A percentile compares a stretch with the other conserved stretches of the same genome.
Conservation (phyloP, 2,888 invertebrate genomes). For the Sinotaia quadrata region DNA sequence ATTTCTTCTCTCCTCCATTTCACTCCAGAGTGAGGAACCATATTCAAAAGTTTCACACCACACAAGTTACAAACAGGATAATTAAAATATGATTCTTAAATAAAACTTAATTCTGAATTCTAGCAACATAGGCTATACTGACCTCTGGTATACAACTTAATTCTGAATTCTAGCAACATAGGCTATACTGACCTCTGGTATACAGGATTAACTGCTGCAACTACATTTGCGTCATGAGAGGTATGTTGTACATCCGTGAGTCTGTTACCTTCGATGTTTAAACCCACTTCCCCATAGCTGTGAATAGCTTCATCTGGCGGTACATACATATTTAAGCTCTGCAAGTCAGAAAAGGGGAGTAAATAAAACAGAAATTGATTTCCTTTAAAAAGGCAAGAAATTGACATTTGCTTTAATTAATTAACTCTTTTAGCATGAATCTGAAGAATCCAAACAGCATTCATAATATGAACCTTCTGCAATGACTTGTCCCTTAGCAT, state of each 20-base stretch:
- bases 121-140: conserved; percentile 25
- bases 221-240: conserved; percentile 40
- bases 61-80: too few species aligned
- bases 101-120: not conserved
- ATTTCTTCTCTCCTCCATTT: too few species aligned
- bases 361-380: not conserved
- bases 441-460: too few species aligned
- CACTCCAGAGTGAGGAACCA: not conserved
- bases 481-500: too few species aligned
- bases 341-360: conserved; percentile 9
- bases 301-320: conserved; percentile 68
- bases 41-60: not conserved
- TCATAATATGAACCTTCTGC: too few species aligned
- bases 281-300: conserved; percentile 64
- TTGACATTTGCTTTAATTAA: too few species aligned
- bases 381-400: too few species aligned
- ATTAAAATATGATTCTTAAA: too few species aligned
- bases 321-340: conserved; percentile 70
- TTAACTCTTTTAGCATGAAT: too few species aligned
- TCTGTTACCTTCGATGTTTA: conserved; percentile 51
- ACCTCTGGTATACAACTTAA: too few species aligned
- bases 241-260: conserved; percentile 41
- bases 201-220: conserved; percentile 56
- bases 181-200: conserved; percentile 46
- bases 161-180: not conserved